Evolutionary conservation across 2,113 vertebrate species (phyloP), one percentile per base, ranked within the genome.

Genomic region (Thalassarche chlororhynchos): DNA sequence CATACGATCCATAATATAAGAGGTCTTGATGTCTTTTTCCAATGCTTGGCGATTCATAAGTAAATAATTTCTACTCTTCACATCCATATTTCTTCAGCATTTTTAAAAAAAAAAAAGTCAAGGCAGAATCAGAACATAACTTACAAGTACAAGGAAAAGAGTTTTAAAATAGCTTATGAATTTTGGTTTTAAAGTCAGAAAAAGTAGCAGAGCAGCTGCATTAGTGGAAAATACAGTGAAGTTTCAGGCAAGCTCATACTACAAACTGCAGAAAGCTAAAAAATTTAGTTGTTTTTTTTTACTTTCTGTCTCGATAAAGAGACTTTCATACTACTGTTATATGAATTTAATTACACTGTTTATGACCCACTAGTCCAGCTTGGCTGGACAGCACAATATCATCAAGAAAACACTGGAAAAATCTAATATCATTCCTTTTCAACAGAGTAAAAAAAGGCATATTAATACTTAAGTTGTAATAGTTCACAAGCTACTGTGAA

Each of bases 1-100:
- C 99, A 99, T 99, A 95, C 96, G 98, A 94, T 99, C 99, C 99
- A 99, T 99, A 95, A 99, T 98, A 82, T 99, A 99, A 42, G 98
- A 87, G 34, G 99, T 98, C 93, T 99, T 99, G 91, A 99, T 99
- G 93, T 99, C 99, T 93, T 98, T 98, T 97, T 99, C 99, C 97
- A 99, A 82, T 31, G 94, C 98, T 91, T 97, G 91, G 65, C 98
- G 98, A 74, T 98, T 97, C 92, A 97, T 98, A 95, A 99, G 97
- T 94, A 99, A 98, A 93, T 98, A 98, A 97, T 99, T 99, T 84
- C 98, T 98, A 31, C 99, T 98, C 54, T 94, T 98, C 96, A 99
- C 98, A 69, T 99, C 99, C 99, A 99, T 98, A 52, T 84, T 98
- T 75, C 95, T 84, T 94, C 82, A 70, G 12, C 2, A 9, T 44